phyloP scores from a whole-genome alignment of 2,797 vertebrate genomes.

The Psittacula echo region DNA sequence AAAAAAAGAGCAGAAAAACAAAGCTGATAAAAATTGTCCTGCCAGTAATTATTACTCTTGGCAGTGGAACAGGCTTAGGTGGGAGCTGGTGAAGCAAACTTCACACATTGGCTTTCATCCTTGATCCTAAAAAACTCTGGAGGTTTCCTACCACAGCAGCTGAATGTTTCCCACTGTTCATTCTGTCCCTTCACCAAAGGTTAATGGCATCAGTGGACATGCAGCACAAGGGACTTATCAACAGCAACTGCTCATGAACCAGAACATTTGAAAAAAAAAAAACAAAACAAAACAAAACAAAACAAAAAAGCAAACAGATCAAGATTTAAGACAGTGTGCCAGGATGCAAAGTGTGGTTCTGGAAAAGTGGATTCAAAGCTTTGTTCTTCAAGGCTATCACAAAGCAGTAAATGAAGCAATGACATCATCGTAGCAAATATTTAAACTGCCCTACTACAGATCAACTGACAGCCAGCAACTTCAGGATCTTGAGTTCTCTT shows the following conservation, averaged over 20 bases:
- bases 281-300: neutral
- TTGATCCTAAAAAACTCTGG: neutral
- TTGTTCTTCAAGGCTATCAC: neutral
- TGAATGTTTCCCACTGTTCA: neutral
- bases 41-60: neutral
- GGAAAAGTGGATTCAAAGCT: neutral
- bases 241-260: neutral
- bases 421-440: neutral
- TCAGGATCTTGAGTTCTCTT: neutral
- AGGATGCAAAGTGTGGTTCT: neutral
- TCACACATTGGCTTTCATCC: neutral
- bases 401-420: neutral
- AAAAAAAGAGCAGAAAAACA: neutral
- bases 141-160: neutral
- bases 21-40: neutral
- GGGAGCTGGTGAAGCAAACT: neutral
- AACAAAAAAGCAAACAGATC: neutral
- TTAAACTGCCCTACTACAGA: neutral
- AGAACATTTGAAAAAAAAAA: neutral
- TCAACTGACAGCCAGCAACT: neutral
- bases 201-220: neutral
- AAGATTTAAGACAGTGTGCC: neutral
- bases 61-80: neutral
- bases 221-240: neutral
- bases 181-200: neutral